Evolutionary conservation across 2,797 vertebrate genomes (phyloP).

Genomic region (Crenuchus spilurus): DNA sequence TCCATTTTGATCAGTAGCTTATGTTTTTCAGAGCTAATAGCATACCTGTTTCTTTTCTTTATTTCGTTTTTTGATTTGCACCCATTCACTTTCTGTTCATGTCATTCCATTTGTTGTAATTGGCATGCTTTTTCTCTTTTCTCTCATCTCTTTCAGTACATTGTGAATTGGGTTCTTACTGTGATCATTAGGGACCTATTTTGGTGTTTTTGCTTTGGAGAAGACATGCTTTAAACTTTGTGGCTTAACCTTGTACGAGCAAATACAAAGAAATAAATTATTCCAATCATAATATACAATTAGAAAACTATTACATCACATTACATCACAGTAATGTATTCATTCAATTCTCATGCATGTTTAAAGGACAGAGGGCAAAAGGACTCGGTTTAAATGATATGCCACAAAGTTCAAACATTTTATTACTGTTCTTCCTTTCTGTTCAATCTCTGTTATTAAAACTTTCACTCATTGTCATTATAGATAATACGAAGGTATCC

Average conservation of each 20-base stretch:
- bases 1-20: conserved; percentile 44
- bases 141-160: conserved; percentile 40
- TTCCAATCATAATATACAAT: background rate
- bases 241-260: conserved; percentile 52
- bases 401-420: conserved; percentile 67
- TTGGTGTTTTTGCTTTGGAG: conserved; percentile 57
- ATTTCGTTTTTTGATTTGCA: conserved; percentile 57
- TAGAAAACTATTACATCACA: too few relatives aligned
- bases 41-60: conserved; percentile 59
- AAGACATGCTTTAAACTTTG: conserved; percentile 72
- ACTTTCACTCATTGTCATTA: conserved; percentile 11
- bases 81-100: conserved; percentile 46
- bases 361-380: too few relatives aligned
- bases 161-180: conserved; percentile 54
- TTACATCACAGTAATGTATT: too few relatives aligned
- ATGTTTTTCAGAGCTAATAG: conserved; percentile 55
- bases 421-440: conserved; percentile 49
- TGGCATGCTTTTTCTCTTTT: conserved; percentile 35
- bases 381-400: background rate
- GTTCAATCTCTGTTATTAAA: background rate
- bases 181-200: conserved; percentile 57
- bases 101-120: conserved; percentile 33
- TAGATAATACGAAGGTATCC: background rate
- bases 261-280: background rate
- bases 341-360: too few relatives aligned